A percentile compares a stretch with the other conserved stretches of the same genome.
phyloP scores from a whole-genome alignment of 2,113 vertebrate species.

The Opisthocomus hoazin region DNA sequence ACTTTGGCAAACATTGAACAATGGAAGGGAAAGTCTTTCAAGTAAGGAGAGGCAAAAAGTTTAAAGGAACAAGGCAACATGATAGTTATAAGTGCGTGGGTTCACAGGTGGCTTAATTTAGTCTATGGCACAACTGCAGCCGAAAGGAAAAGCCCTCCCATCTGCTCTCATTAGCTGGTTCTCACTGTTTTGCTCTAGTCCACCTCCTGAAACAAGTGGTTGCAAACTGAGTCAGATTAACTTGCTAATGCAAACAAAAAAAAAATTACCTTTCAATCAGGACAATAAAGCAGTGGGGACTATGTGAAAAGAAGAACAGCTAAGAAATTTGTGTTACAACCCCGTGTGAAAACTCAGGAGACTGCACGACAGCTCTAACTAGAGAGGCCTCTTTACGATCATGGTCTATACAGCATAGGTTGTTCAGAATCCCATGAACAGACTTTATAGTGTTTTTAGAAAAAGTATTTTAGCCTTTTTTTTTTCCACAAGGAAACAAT shows the following conservation, averaged over 20 bases:
- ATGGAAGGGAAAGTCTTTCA: neutral
- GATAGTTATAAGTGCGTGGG: neutral
- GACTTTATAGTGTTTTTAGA: neutral
- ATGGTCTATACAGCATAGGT: neutral
- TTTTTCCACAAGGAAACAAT: neutral
- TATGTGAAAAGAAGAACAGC: neutral
- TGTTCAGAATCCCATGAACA: neutral
- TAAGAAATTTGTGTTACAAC: neutral
- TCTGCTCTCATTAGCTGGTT: neutral
- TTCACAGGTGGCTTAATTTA: neutral
- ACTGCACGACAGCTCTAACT: neutral
- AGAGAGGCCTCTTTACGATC: neutral
- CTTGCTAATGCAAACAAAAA: neutral
- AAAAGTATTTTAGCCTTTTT: neutral
- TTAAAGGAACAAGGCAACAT: neutral
- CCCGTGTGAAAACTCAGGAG: neutral
- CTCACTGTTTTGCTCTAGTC: neutral
- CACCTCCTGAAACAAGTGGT: neutral
- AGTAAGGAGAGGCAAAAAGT: neutral
- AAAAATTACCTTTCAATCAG: neutral
- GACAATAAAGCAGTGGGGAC: neutral
- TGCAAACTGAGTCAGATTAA: neutral
- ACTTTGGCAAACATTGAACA: neutral
- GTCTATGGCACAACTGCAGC: neutral
- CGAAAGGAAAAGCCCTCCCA: neutral